Base-by-base conservation (phyloP, 1,140 invertebrate species). In the Littorina saxatilis region DNA sequence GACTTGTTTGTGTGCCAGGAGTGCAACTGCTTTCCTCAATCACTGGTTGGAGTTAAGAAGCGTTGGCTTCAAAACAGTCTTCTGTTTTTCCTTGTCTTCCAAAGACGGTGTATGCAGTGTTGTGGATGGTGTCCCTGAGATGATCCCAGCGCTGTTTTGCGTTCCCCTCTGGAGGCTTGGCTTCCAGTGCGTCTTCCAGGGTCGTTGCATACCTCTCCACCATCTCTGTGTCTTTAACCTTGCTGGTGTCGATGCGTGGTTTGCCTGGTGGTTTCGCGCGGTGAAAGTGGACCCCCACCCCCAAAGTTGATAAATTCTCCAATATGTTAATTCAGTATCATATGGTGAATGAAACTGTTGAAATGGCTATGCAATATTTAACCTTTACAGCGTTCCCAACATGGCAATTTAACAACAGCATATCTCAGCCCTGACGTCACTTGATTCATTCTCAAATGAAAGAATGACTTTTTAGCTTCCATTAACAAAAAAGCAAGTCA, bases 201-300 rank as follows among this genome's bases (percentile, higher is more conserved):
- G 7, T 74, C 32, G 43, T 11, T 7, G 17, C 20, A 29, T 47
- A 2, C 23, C 23, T 27, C 29, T 39, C 3, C 29, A 39, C n/a
- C 37, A 20, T 74, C 39, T 43, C 17, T 40, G 39, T 1, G 72
- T 47, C 72, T 15, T 74, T 29, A 5, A 32, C 35, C 13, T 47
- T 74, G 23, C 39, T n/a, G 27, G 74, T 61, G 52, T 82, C 50
- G 52, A 86, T 86, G 40, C 72, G 47, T 39, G 80, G 79, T 9
- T 32, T 37, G 3, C 72, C 37, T 66, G 74, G 39, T 23, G 66
- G 63, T 43, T 84, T 80, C 1, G 82, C 17, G 40, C 37, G 79
- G 35, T 83, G 73, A 5, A 79, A 23, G 20, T 79, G n/a, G n/a
- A n/a, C n/a, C n/a, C n/a, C n/a, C n/a, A n/a, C n/a, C n/a, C n/a